These are phyloP conservation scores for Sardina pilchardus DNA, from an alignment of 2,113 vertebrate genomes.

Conservation along the genomic window DNA sequence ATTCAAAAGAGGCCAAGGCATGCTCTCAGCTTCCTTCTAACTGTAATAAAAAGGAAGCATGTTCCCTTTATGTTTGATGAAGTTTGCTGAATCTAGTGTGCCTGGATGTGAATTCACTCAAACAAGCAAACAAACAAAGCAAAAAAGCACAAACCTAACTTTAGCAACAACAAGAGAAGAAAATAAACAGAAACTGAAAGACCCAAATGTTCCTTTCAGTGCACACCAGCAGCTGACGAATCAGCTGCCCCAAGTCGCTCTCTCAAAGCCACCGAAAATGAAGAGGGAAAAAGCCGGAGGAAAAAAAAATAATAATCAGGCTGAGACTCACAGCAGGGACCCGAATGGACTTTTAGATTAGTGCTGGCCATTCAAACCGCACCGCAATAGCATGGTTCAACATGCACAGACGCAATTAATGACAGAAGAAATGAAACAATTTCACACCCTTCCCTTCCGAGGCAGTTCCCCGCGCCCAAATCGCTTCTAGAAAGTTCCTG, in stretches of 20 bases:
- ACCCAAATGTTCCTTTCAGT: not conserved
- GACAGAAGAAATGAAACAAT: constrained; percentile 36
- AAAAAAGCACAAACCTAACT: not conserved
- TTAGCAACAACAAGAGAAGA: not conserved
- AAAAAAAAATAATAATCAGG: constrained; percentile 11
- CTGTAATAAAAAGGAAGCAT: too few species aligned
- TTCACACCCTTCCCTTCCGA: constrained; percentile 22
- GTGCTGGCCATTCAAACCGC: constrained; percentile 29
- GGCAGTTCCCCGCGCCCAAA: not conserved
- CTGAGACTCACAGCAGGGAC: not conserved
- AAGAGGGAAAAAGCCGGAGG: not conserved
- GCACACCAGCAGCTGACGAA: not conserved
- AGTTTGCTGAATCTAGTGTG: not conserved
- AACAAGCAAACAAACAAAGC: not conserved
- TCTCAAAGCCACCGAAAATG: not conserved
- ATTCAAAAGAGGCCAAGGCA: too few species aligned
- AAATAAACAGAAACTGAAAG: not conserved
- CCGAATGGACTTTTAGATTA: constrained; percentile 37
- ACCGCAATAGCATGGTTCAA: not conserved
- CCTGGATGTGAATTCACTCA: not conserved
- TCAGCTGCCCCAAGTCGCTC: not conserved
- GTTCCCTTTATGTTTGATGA: too few species aligned
- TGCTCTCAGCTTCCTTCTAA: too few species aligned
- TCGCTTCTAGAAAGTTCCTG: constrained; percentile 20
- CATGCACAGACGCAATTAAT: constrained; percentile 43